These are phyloP conservation scores for Oligia fasciuncula DNA, from an alignment of 2,888 invertebrate species.

Conservation along the genomic window DNA sequence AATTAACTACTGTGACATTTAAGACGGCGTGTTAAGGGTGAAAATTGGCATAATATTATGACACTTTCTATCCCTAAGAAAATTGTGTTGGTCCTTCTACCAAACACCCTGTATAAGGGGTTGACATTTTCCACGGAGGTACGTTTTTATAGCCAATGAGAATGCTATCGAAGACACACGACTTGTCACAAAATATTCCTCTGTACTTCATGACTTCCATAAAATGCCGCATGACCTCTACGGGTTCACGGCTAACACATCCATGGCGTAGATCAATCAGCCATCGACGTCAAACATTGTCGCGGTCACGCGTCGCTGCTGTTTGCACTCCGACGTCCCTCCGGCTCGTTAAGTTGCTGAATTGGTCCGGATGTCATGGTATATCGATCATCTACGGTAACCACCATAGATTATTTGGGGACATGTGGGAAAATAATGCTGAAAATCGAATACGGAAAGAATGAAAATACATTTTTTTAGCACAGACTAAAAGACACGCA, in stretches of 20 bases:
- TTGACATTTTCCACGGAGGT: neutral
- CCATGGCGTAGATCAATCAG: constrained; percentile 40
- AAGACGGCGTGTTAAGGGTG: too few species aligned
- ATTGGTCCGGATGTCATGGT: constrained; percentile 15
- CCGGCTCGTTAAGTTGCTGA: constrained; percentile 5
- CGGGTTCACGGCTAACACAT: constrained; percentile 33
- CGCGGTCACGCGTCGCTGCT: constrained; percentile 15
- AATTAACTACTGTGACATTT: too few species aligned
- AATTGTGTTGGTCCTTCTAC: too few species aligned
- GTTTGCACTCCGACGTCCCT: constrained; percentile 28
- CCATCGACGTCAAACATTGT: constrained; percentile 17
- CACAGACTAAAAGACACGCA: too few species aligned
- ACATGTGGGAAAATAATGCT: neutral
- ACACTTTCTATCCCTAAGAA: too few species aligned
- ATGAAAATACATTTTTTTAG: too few species aligned
- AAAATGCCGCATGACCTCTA: constrained; percentile 3
- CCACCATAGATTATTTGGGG: neutral
- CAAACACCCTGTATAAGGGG: neutral
- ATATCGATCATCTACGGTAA: constrained; percentile 16
- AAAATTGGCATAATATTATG: too few species aligned
- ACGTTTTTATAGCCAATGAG: too few species aligned
- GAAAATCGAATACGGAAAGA: neutral
- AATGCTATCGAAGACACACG: neutral
- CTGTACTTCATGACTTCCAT: neutral
- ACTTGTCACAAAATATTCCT: neutral